A percentile compares a stretch with the other conserved stretches of the same genome.
These are phyloP conservation scores for Pseudomyrmex pallidus DNA, from an alignment of 1,140 invertebrate species.

Conservation along the genomic window DNA sequence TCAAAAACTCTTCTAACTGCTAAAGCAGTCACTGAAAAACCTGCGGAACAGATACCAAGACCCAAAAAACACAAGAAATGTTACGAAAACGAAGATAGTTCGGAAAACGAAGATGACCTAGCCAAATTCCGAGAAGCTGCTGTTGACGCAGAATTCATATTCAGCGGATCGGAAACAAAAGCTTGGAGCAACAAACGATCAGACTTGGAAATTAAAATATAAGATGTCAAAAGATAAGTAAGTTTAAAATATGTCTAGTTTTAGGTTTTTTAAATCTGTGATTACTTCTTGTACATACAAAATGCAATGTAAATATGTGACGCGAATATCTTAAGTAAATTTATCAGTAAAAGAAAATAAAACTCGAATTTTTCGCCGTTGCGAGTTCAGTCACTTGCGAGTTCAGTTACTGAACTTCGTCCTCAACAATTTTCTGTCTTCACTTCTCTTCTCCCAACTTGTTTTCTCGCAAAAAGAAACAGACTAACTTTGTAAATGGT, in stretches of 20 bases:
- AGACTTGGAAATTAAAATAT: constrained; percentile 76
- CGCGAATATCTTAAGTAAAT: no score
- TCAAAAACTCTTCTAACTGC: constrained; percentile 60
- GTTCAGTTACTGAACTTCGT: no score
- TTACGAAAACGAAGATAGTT: neutral
- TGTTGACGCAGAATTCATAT: constrained; percentile 72
- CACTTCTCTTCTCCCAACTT: no score
- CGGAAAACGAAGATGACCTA: constrained; percentile 54
- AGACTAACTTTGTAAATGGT: constrained; percentile 2
- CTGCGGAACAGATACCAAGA: neutral
- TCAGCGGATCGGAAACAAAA: constrained; percentile 73
- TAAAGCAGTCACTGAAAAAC: constrained; percentile 30
- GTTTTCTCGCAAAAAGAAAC: neutral
- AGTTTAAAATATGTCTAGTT: constrained; percentile 64
- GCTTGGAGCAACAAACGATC: constrained; percentile 73
- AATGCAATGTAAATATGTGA: no score
- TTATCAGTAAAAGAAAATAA: no score
- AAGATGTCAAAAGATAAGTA: constrained; percentile 75
- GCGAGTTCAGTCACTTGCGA: no score
- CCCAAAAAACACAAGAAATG: constrained; percentile 45
- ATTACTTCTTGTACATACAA: no score
- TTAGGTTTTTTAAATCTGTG: constrained; percentile 5
- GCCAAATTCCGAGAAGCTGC: constrained; percentile 72
- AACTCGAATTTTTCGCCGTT: no score
- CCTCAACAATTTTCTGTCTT: no score